Conservation (phyloP, 2,113 vertebrate genomes). For the Lepus europaeus region DNA sequence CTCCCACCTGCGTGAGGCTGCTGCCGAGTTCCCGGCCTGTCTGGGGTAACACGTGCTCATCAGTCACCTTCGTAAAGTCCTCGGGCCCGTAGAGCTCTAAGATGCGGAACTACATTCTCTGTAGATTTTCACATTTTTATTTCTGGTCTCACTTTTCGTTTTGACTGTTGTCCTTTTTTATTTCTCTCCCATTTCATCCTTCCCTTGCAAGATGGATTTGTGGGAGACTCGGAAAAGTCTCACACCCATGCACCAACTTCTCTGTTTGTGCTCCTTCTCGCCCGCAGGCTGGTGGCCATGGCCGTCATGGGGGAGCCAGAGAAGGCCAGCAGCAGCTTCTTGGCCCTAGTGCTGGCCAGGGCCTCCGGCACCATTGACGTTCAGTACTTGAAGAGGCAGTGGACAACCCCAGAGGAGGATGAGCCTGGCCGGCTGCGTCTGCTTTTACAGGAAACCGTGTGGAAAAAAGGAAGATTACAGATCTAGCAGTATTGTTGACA, state of each 20-base stretch:
- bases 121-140: background rate
- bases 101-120: background rate
- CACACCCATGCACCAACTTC: accelerated
- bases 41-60: accelerated
- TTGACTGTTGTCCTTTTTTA: background rate
- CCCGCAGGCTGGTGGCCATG: constrained; percentile 91
- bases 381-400: constrained; percentile 91
- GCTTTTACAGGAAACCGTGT: constrained; percentile 83
- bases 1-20: background rate
- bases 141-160: background rate
- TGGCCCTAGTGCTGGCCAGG: constrained; percentile 92
- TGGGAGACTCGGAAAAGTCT: background rate
- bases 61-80: background rate
- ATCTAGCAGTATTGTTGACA: background rate
- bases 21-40: no score
- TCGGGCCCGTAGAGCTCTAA: background rate
- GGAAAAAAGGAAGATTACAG: background rate
- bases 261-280: constrained; percentile 2
- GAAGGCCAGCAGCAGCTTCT: constrained; percentile 88
- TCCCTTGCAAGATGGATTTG: background rate
- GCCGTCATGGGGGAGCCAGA: constrained; percentile 92
- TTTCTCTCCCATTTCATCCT: background rate
- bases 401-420: constrained; percentile 83
- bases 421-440: constrained; percentile 88
- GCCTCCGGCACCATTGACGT: constrained; percentile 92